Evolutionary conservation across 2,113 vertebrate species (phyloP).

Genomic region (Toxostoma redivivum): DNA sequence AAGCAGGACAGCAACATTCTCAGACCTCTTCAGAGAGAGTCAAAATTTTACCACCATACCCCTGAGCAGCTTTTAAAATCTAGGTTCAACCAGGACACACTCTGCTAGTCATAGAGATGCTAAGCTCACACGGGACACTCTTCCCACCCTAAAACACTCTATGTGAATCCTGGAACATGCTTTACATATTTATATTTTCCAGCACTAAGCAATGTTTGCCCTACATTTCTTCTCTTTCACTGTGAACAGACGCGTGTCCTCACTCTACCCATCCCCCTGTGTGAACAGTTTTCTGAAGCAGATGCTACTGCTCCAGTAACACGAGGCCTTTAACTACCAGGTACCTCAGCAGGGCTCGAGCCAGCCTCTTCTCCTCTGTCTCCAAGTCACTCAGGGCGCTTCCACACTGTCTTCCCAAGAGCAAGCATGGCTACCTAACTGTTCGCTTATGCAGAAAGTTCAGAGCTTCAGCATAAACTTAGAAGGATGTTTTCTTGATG

Average conservation of each 20-base stretch:
- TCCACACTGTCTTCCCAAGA: neutral
- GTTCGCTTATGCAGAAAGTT: neutral
- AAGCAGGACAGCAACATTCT: neutral
- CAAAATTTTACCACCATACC: neutral
- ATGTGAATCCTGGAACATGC: neutral
- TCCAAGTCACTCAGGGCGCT: neutral
- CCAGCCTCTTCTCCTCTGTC: neutral
- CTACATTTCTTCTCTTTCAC: neutral
- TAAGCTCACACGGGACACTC: neutral
- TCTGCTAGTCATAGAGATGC: neutral
- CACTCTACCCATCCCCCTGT: neutral
- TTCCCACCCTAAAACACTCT: neutral
- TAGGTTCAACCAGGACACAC: neutral
- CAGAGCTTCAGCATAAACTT: neutral
- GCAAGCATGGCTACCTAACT: accelerated
- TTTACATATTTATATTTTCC: neutral
- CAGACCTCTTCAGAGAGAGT: neutral
- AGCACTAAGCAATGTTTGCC: neutral
- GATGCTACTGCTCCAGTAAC: neutral
- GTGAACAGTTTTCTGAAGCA: neutral
- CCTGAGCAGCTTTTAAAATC: neutral
- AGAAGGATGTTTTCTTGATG: neutral
- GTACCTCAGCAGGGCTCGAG: neutral
- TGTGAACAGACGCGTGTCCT: accelerated
- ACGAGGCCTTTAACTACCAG: neutral